A percentile compares a stretch with the other conserved stretches of the same genome.
phyloP scores from a whole-genome alignment of 2,797 vertebrate species.

The Rhynchotus rufescens region DNA sequence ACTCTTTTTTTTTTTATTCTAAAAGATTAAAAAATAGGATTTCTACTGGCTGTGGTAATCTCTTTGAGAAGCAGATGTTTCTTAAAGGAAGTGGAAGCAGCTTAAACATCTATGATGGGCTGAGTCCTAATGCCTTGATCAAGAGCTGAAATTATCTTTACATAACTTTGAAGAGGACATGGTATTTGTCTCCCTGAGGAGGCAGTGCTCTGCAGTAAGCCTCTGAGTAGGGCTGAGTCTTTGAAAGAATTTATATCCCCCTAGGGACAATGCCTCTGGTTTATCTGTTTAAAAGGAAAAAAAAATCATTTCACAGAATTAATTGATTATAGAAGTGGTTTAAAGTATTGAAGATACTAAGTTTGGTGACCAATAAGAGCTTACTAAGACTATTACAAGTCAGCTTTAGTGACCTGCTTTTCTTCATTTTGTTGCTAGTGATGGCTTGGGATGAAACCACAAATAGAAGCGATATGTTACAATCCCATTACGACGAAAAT shows the following conservation, averaged over 20 bases:
- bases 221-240: background rate
- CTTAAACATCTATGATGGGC: constrained; percentile 47
- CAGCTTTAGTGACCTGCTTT: background rate
- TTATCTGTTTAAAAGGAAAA: constrained; percentile 24
- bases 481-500: constrained; percentile 3
- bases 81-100: constrained; percentile 48
- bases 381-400: background rate
- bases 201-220: constrained; percentile 51
- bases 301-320: constrained; percentile 69
- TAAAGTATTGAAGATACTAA: background rate
- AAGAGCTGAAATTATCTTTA: constrained; percentile 62
- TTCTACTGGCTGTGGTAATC: constrained; percentile 51
- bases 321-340: constrained; percentile 70
- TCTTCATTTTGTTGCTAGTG: background rate
- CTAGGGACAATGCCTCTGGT: background rate
- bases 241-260: constrained; percentile 37
- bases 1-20: background rate
- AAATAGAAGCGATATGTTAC: background rate
- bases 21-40: constrained; percentile 38
- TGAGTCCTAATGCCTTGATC: constrained; percentile 64
- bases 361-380: background rate
- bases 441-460: background rate
- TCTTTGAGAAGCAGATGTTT: constrained; percentile 62
- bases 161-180: constrained; percentile 64
- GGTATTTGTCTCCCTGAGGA: constrained; percentile 36